A percentile compares a stretch with the other conserved stretches of the same genome.
Evolutionary conservation across 2,888 invertebrate species (phyloP).

Genomic region (Scelioninae gen. 1): DNA sequence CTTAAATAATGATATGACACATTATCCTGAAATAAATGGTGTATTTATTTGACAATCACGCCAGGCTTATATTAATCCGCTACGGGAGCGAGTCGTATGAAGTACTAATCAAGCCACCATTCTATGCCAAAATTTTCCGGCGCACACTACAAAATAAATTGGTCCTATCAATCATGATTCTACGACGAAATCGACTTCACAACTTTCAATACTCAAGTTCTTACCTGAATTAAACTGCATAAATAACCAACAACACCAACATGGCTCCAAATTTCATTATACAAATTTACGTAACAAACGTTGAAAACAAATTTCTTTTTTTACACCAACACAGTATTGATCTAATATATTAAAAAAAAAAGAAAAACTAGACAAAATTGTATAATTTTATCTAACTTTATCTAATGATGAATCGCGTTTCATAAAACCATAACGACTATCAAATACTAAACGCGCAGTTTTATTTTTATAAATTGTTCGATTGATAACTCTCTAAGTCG

Average conservation of each 20-base stretch:
- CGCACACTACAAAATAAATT: conserved; percentile 23
- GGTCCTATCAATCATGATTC: conserved; percentile 17
- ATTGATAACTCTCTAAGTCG: conserved; percentile 1
- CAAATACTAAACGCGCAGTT: background rate
- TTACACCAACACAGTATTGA: too few species aligned
- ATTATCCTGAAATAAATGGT: conserved; percentile 50
- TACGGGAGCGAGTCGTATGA: conserved; percentile 37
- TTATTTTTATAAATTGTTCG: background rate
- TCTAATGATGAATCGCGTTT: background rate
- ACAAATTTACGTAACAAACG: too few species aligned
- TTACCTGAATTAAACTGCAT: too few species aligned
- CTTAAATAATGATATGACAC: conserved; percentile 38
- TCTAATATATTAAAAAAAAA: background rate
- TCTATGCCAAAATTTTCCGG: conserved; percentile 13
- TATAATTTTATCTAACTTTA: background rate
- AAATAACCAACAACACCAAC: too few species aligned
- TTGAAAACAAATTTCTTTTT: too few species aligned
- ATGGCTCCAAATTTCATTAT: too few species aligned
- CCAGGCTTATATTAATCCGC: conserved; percentile 47
- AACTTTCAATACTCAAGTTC: background rate
- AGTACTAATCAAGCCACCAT: conserved; percentile 42
- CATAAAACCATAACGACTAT: background rate
- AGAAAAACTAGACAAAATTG: conserved; percentile 2
- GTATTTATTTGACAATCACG: conserved; percentile 58
- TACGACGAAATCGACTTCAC: too few species aligned